Evolutionary conservation across 2,113 vertebrate species (phyloP), one percentile per base, ranked within the genome.

Genomic region (Syngnathus typhle): DNA sequence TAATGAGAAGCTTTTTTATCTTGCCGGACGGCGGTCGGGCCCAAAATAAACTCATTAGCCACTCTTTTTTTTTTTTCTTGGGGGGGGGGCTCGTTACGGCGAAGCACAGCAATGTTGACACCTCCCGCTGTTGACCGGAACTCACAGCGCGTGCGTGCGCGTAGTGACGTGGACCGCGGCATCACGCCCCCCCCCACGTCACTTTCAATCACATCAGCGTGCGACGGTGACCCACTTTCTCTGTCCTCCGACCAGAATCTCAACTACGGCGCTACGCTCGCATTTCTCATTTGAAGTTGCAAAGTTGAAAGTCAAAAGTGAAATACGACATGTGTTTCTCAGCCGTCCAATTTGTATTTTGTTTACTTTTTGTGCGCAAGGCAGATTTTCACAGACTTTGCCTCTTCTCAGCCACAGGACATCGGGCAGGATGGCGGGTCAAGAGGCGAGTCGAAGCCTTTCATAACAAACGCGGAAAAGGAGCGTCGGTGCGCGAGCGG

Each of bases 221-320:
- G 66, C 43, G 39, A 72, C 82, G 73, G 75, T 91, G 89, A 91
- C 88, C 90, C 88, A 91, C 76, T 91, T 91, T 77, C 71, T 64
- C 81, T 80, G 84, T 77, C 76, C 65, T 65, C 69, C 46, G 51
- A 67, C 76, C 52, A 32, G 27, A 32, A 32, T 32, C 27, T 32
- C 27, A 32, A 32, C 27, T 32, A 32, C 27, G 27, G 27, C 27
- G 27, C 27, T 32, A 3, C 3, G 27, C 27, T 32, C 2, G 27
- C 15, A 5, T 16, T 47, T 47, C 44, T 15, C 5, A 16, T 47
- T 16, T 47, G 44, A 47, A 47, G 15, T 16, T 5, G 16, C 3
- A 16, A 5, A 16, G 5, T 19, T 52, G 19, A 9, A 32, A 32
- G 27, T 32, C 27, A 32, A 43, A 43, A 13, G 11, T 43, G 41